A percentile compares a stretch with the other conserved stretches of the same genome.
These are phyloP conservation scores for Misgurnus anguillicaudatus DNA, from an alignment of 2,113 vertebrate genomes.

Conservation along the genomic window DNA sequence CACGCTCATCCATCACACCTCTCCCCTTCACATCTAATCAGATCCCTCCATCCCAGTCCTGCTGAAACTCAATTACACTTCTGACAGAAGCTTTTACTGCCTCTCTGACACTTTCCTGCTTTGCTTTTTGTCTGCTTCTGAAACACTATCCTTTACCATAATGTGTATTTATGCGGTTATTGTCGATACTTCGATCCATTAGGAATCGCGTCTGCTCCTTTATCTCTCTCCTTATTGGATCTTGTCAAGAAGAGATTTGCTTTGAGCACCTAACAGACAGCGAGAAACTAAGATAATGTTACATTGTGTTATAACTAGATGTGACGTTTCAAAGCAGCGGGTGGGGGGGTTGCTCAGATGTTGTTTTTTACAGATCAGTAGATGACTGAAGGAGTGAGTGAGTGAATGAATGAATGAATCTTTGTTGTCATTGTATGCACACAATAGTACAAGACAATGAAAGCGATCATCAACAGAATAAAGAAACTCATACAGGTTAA, in stretches of 20 bases:
- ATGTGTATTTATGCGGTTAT: constrained; percentile 75
- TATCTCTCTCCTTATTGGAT: constrained; percentile 38
- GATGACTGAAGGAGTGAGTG: too few relatives aligned
- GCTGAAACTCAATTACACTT: constrained; percentile 74
- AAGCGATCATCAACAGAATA: too few relatives aligned
- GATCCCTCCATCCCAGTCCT: constrained; percentile 62
- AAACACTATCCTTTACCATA: constrained; percentile 64
- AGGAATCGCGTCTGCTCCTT: constrained; percentile 52
- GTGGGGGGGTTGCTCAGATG: too few relatives aligned
- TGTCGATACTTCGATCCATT: constrained; percentile 64
- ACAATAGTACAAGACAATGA: too few relatives aligned
- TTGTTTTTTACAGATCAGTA: too few relatives aligned
- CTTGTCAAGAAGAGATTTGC: constrained; percentile 40
- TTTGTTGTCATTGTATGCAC: too few relatives aligned
- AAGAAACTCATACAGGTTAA: too few relatives aligned
- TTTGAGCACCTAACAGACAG: constrained; percentile 26
- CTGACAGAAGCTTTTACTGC: constrained; percentile 67
- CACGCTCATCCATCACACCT: constrained; percentile 66
- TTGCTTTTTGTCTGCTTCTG: constrained; percentile 68
- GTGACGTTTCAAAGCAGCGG: background rate
- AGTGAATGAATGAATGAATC: too few relatives aligned
- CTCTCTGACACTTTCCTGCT: constrained; percentile 67
- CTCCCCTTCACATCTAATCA: constrained; percentile 71
- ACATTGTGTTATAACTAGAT: constrained; percentile 1
- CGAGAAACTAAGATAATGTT: constrained; percentile 17